Conservation (phyloP, 2,113 vertebrate species). For the Ptychochromis oligacanthus region DNA sequence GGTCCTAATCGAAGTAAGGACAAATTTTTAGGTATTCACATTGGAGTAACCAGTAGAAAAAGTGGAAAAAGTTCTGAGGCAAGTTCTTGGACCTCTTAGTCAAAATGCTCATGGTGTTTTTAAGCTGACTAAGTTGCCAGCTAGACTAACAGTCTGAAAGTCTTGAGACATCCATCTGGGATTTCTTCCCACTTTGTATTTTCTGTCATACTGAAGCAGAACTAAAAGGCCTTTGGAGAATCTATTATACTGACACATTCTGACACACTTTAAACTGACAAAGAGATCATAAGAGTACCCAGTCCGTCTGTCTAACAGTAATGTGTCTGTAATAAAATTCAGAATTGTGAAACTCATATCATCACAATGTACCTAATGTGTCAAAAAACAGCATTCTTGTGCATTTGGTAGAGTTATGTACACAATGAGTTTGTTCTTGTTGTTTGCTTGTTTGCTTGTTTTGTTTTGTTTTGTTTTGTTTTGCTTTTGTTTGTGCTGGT, state of each 20-base stretch:
- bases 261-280: not conserved
- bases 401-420: too few relatives aligned
- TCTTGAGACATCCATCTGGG: not conserved
- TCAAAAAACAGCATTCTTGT: not conserved
- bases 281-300: not conserved
- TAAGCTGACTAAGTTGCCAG: not conserved
- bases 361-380: not conserved
- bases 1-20: constrained; percentile 19
- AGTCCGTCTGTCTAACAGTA: not conserved
- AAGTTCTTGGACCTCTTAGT: not conserved
- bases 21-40: constrained; percentile 14
- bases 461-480: too few relatives aligned
- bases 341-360: not conserved
- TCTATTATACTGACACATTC: not conserved
- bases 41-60: constrained; percentile 20
- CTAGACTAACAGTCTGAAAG: not conserved
- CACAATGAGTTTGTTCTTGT: too few relatives aligned
- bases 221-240: not conserved
- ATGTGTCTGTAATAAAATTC: not conserved
- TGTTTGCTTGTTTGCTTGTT: too few relatives aligned
- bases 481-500: too few relatives aligned
- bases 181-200: not conserved
- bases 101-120: constrained; percentile 17
- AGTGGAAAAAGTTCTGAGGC: constrained; percentile 17
- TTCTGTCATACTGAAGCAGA: not conserved